Evolutionary conservation across 1,140 invertebrate species (phyloP).

Genomic region (Micrasema longulum): DNA sequence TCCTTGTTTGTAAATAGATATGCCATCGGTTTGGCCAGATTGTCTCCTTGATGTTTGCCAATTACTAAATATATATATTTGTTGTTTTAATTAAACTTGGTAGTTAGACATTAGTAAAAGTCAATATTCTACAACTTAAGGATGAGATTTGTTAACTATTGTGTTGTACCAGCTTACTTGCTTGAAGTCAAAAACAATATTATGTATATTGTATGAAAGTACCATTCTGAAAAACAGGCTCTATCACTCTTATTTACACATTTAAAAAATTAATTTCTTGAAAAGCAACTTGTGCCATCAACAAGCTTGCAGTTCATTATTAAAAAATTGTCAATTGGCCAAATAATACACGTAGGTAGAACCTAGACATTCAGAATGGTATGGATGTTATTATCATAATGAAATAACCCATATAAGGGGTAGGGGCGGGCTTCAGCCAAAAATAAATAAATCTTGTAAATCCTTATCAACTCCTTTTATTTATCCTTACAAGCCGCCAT

Average conservation of each 20-base stretch:
- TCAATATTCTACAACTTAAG: too few species aligned
- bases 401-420: slow-evolving; percentile 53
- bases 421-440: slow-evolving; percentile 53
- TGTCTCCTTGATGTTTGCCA: slow-evolving; percentile 42
- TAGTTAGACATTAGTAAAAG: slow-evolving; percentile 13
- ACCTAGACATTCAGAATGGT: slow-evolving; percentile 49
- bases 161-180: slow-evolving; percentile 32
- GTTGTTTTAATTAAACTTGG: slow-evolving; percentile 33
- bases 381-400: slow-evolving; percentile 50
- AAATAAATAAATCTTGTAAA: slow-evolving; percentile 49
- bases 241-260: slow-evolving; percentile 9
- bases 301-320: slow-evolving; percentile 11
- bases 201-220: slow-evolving; percentile 26
- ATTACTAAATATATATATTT: slow-evolving; percentile 33
- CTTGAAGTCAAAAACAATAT: slow-evolving; percentile 42
- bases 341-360: slow-evolving; percentile 14
- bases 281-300: too few species aligned
- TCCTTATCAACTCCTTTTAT: too few species aligned
- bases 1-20: slow-evolving; percentile 22
- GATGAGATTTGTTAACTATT: slow-evolving; percentile 36
- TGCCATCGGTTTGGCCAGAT: slow-evolving; percentile 44
- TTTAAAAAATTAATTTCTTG: too few species aligned
- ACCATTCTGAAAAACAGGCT: slow-evolving; percentile 49
- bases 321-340: slow-evolving; percentile 36
- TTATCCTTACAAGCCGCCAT: too few species aligned